Conservation (phyloP, 1,140 invertebrate genomes). For the Reticulitermes speratus region DNA sequence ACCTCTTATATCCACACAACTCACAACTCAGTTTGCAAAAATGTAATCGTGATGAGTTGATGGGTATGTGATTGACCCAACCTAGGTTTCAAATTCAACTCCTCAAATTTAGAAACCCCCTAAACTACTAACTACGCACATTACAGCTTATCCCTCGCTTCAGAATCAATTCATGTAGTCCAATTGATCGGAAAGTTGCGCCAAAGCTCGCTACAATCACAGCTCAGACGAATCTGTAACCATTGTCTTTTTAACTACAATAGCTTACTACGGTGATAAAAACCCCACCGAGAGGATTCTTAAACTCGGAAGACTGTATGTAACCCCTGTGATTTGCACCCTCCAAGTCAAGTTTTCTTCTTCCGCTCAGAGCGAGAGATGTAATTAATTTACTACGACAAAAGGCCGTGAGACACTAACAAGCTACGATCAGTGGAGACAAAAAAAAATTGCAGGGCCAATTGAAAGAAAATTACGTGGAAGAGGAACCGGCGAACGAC, state of each 20-base stretch:
- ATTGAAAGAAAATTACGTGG: background rate
- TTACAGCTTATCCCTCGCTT: background rate
- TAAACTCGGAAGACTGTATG: background rate
- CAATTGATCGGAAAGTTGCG: background rate
- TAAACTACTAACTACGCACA: too few species aligned
- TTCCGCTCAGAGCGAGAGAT: background rate
- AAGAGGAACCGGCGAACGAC: background rate
- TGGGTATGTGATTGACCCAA: too few species aligned
- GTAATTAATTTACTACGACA: slow-evolving; percentile 24
- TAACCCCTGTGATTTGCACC: background rate
- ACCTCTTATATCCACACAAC: too few species aligned
- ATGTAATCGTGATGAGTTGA: too few species aligned
- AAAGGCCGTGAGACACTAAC: background rate
- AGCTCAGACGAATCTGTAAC: background rate
- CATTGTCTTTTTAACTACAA: background rate
- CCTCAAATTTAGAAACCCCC: too few species aligned
- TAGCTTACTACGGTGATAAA: background rate
- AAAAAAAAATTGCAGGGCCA: background rate
- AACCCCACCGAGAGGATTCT: background rate
- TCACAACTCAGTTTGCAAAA: too few species aligned
- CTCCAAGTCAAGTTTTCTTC: background rate
- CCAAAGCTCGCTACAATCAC: background rate
- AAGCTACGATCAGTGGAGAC: background rate
- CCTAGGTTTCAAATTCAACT: too few species aligned
- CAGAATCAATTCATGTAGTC: background rate